Conservation (phyloP, 2,888 invertebrate genomes). For the Drosophila flavopinicola region DNA sequence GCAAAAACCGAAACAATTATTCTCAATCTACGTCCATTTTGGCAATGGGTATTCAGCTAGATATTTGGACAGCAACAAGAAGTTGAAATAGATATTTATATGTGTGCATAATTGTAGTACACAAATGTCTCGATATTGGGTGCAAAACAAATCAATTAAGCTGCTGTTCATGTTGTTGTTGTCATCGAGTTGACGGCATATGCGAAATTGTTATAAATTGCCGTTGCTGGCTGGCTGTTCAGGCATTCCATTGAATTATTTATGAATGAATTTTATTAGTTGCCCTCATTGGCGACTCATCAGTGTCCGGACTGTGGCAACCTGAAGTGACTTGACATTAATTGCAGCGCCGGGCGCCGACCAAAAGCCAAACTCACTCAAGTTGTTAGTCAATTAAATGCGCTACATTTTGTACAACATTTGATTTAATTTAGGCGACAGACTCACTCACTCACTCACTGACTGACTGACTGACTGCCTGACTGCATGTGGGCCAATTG, state of each 20-base stretch:
- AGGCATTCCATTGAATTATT: slow-evolving; percentile 75
- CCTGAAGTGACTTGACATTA: slow-evolving; percentile 71
- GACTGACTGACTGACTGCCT: slow-evolving; percentile 2
- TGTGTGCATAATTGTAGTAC: slow-evolving; percentile 24
- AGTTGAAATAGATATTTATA: slow-evolving; percentile 25
- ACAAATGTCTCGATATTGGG: slow-evolving; percentile 56
- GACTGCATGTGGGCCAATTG: slow-evolving; percentile 40
- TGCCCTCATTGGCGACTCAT: slow-evolving; percentile 79
- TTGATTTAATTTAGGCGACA: slow-evolving; percentile 67
- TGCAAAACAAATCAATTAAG: slow-evolving; percentile 78
- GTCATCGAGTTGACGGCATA: slow-evolving; percentile 57
- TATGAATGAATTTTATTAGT: slow-evolving; percentile 81
- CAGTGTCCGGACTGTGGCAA: slow-evolving; percentile 65
- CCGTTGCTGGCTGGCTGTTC: slow-evolving; percentile 34
- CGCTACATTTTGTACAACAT: slow-evolving; percentile 69
- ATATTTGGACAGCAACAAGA: slow-evolving; percentile 55
- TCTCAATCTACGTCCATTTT: slow-evolving; percentile 72
- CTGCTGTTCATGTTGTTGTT: slow-evolving; percentile 34
- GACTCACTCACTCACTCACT: slow-evolving; percentile 8
- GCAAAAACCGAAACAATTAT: slow-evolving; percentile 48
- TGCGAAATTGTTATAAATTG: slow-evolving; percentile 79
- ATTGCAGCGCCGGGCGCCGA: slow-evolving; percentile 56
- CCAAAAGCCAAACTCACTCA: slow-evolving; percentile 26
- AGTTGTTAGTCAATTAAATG: slow-evolving; percentile 73
- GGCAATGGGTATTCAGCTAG: slow-evolving; percentile 43